Base-by-base conservation (phyloP, 2,797 vertebrate genomes). In the Podarcis lilfordi region DNA sequence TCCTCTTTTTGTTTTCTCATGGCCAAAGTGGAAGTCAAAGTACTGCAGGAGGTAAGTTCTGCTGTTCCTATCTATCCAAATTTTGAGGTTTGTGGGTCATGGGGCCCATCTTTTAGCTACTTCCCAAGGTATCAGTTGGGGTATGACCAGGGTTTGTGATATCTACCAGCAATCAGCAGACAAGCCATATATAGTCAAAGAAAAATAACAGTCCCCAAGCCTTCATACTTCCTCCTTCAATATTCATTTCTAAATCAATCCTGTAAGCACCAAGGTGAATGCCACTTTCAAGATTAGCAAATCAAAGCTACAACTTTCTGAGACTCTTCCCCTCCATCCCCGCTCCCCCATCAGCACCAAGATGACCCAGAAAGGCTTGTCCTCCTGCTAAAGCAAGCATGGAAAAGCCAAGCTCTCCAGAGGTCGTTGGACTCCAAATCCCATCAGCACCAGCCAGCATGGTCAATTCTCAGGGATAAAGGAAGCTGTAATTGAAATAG, bases 21-120 rank as follows among this genome's bases (percentile, higher is more conserved):
- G 98, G 97, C 89, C 95, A 94, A 15, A 92, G 76, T 35, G 95
- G 91, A 88, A 95, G 95, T 92, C 96, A 93, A 78, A 84, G 91
- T 82, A 95, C 91, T 94, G 82, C 81, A 90, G 97, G 95, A 97
- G 97, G 98, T 99, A 97, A 96, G 98, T 89, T 0, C 35, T 77
- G 29, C 13, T 82, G 68, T 50, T 45, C 9, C 15, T 79, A n/a
- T 79, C n/a, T 59, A 29, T 79, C n/a, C 50, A 45, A n/a, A 32
- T 15, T n/a, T n/a, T 69, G 66, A 1, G 27, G 10, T 71, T 55
- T 55, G 50, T 55, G 50, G 50, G 50, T 13, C 50, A 15, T 55
- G 50, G 50, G 13, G 3, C 50, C 50, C 61, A 64, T 64, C 7
- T 64, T 64, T 64, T 23, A 72, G 1, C n/a, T n/a, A 17, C n/a